phyloP scores from a whole-genome alignment of 1,140 invertebrate species.

The Drosophila paulistorum region DNA sequence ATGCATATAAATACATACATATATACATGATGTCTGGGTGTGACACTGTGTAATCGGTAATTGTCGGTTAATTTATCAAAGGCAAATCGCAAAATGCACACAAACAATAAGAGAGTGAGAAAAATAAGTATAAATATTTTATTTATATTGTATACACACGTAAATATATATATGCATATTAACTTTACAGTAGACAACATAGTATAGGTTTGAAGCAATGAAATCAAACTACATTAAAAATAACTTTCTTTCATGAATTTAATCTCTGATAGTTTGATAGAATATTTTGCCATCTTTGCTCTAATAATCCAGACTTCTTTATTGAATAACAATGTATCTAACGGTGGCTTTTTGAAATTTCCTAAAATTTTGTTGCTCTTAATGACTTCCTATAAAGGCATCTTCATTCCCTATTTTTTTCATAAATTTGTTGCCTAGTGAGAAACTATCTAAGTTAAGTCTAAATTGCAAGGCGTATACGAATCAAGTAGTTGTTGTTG shows the following conservation, averaged over 20 bases:
- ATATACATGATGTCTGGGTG: conserved; percentile 46
- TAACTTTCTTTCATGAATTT: too few relatives aligned
- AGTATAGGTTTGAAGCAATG: not conserved
- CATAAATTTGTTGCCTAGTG: not conserved
- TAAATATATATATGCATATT: not conserved
- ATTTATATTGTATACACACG: not conserved
- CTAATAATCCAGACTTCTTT: too few relatives aligned
- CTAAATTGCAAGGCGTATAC: conserved; percentile 29
- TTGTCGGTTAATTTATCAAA: conserved; percentile 67
- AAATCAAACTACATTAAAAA: not conserved
- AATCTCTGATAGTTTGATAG: too few relatives aligned
- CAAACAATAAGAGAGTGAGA: not conserved
- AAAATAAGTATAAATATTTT: not conserved
- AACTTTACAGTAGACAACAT: not conserved
- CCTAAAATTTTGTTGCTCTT: too few relatives aligned
- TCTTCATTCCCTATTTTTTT: not conserved
- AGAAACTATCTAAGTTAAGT: conserved; percentile 28
- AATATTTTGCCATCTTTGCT: too few relatives aligned
- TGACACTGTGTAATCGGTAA: conserved; percentile 63
- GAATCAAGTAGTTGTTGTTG: conserved; percentile 39
- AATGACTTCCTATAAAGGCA: too few relatives aligned
- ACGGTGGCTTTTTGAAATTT: too few relatives aligned
- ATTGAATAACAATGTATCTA: too few relatives aligned
- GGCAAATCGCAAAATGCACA: conserved; percentile 21
- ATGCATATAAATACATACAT: not conserved